phyloP scores from a whole-genome alignment of 2,888 invertebrate species.

The Heteromyza rotundicornis region DNA sequence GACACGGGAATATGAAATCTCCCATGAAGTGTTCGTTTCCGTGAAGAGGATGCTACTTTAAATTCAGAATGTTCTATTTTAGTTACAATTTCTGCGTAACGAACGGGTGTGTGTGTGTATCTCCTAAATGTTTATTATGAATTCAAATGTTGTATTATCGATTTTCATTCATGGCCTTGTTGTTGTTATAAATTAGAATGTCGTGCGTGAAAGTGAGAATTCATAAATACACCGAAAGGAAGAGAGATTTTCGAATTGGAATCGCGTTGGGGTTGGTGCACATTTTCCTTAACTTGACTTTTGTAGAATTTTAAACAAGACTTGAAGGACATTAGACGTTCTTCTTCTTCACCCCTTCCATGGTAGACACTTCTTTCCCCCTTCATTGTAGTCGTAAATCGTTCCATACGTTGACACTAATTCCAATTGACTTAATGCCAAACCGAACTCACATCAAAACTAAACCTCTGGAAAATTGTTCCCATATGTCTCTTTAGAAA shows the following conservation, averaged over 20 bases:
- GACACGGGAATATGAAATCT: conserved; percentile 26
- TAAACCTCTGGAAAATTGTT: conserved; percentile 53
- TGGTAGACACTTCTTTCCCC: conserved; percentile 8
- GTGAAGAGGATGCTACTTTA: no score
- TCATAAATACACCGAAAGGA: no score
- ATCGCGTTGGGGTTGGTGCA: no score
- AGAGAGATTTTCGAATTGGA: no score
- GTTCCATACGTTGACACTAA: not conserved
- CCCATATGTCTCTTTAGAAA: conserved; percentile 48
- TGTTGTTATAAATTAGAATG: conserved; percentile 16
- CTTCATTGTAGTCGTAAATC: not conserved
- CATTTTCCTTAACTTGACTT: no score
- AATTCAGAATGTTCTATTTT: conserved; percentile 42
- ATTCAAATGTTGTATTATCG: conserved; percentile 41
- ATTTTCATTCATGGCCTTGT: conserved; percentile 24
- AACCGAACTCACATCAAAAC: conserved; percentile 14
- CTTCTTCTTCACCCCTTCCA: no score
- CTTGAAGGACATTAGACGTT: no score
- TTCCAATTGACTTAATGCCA: conserved; percentile 15
- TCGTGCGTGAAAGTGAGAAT: conserved; percentile 26
- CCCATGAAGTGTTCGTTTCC: conserved; percentile 21
- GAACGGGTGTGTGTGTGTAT: conserved; percentile 17
- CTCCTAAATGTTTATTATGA: conserved; percentile 41
- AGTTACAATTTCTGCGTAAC: not conserved
- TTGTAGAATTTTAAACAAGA: no score